Evolutionary conservation across 1,140 invertebrate species (phyloP), one percentile per base, ranked within the genome.

Genomic region (Orchesella cincta): DNA sequence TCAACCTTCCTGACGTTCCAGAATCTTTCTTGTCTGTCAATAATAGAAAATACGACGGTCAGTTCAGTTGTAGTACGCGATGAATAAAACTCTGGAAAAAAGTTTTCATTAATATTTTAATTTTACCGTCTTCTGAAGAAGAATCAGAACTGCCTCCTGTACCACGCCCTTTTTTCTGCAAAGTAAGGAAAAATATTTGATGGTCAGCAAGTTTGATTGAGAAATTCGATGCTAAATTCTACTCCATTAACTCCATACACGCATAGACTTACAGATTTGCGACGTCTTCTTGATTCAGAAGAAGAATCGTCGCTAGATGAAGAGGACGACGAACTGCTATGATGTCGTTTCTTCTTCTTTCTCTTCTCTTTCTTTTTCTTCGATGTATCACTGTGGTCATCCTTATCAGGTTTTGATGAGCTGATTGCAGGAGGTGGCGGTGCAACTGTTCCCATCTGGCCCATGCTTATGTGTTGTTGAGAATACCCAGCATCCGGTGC

Each of bases 281-380:
- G 71, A 57, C 35, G 75, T 46, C 71, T 1, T 67, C 57, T 54
- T 51, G 12, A 35, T 20, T 35, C 46, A 1, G 29, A 34, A 3
- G 74, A 75, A 3, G 29, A 26, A 8, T 77, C 78, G 0, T 75
- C 76, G 3, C 75, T 75, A 5, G 75, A 77, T 1, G 80, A 81
- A 0, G 79, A 80, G 1, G 80, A 81, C 39, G 80, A 81, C 33
- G 75, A 77, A 26, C 77, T 62, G 1, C 73, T 74, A 3, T 77
- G 71, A 2, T n/a, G n/a, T n/a, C 62, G 31, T 33, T 78, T 78
- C 62, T 81, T 81, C 54, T 81, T 81, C 35, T 78, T 81, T 23
- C 72, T 57, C 18, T 46, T 73, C 2, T 81, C 76, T 73, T 78
- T 81, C 39, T 78, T 77, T 39, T 81, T 79, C 36, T 78, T 80